Evolutionary conservation across 2,797 vertebrate species (phyloP), one percentile per base, ranked within the genome.

Genomic region (Eospalax fontanierii): DNA sequence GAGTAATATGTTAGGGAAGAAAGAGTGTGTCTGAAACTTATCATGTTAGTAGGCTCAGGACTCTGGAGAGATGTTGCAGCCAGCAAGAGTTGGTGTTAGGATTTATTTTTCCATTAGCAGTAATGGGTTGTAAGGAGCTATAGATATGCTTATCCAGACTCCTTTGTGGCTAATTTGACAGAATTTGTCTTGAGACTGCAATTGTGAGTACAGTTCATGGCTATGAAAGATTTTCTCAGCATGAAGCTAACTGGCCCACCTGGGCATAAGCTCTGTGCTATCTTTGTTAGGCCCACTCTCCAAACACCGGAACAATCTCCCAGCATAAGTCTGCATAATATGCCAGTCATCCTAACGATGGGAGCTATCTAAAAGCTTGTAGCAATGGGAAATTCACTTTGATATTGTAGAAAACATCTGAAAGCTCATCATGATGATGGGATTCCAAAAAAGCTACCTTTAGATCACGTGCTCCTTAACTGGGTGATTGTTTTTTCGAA

Each of bases 141-240:
- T 61, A 50, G 83, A 89, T 43, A 87, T 84, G 86, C 74, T 80
- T 92, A 87, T 93, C 57, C 63, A 78, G 76, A 57, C 40, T 93
- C 76, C 73, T 92, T 87, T 81, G 91, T 76, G 68, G 76, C 94
- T 95, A 95, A 95, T 96, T 93, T 95, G 83, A 94, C 87, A 70
- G 83, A 91, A 94, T 95, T 95, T 92, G 66, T 93, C 94, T 89
- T 83, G 89, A 95, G 82, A 95, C 46, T 85, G 87, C 86, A 82
- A 87, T 75, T 95, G 84, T 92, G 79, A 82, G 38, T 86, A 54
- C 61, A 83, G 59, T 95, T 92, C 70, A 73, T 95, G 91, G 68
- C 89, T 90, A 65, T 63, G 87, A 93, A 89, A 89, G 87, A 87
- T 96, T 97, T 95, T 94, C 93, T 95, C 84, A 93, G 73, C 30